These are phyloP conservation scores for Acanthochromis polyacanthus DNA, from an alignment of 2,113 vertebrate genomes.

Conservation along the genomic window DNA sequence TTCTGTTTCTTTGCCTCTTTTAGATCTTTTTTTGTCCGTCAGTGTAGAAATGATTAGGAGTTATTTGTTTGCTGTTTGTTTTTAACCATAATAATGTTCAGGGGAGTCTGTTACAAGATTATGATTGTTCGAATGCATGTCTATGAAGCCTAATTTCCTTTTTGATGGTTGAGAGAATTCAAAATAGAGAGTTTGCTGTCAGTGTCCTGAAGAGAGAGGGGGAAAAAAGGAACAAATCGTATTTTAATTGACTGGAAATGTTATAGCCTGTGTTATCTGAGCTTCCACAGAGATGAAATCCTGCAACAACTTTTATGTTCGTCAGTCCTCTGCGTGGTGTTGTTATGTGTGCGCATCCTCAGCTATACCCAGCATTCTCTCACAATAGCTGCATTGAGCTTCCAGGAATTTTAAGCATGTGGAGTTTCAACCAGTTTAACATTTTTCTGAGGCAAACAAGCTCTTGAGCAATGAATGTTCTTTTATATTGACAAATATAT, in stretches of 20 bases:
- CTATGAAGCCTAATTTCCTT: constrained; percentile 9
- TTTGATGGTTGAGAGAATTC: constrained; percentile 3
- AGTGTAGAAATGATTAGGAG: not conserved
- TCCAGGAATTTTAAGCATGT: constrained; percentile 56
- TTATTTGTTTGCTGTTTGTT: constrained; percentile 6
- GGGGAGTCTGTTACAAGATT: not conserved
- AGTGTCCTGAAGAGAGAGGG: not conserved
- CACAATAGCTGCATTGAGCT: constrained; percentile 27
- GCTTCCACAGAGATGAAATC: not conserved
- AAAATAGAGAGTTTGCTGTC: not conserved
- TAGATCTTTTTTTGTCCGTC: not conserved
- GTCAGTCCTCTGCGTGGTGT: not conserved
- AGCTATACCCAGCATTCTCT: not conserved
- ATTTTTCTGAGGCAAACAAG: constrained; percentile 39
- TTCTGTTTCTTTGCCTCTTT: not conserved
- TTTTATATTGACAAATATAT: constrained; percentile 47
- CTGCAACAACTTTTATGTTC: not conserved
- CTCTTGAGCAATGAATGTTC: constrained; percentile 32
- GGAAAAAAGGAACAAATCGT: not conserved
- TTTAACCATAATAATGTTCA: not conserved
- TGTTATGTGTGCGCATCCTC: not conserved
- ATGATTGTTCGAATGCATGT: not conserved
- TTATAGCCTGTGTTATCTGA: not conserved
- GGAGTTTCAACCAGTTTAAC: constrained; percentile 26
- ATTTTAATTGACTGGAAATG: constrained; percentile 7